Base-by-base conservation (phyloP, 2,888 invertebrate genomes). In the Cosmorhoe ocellata region DNA sequence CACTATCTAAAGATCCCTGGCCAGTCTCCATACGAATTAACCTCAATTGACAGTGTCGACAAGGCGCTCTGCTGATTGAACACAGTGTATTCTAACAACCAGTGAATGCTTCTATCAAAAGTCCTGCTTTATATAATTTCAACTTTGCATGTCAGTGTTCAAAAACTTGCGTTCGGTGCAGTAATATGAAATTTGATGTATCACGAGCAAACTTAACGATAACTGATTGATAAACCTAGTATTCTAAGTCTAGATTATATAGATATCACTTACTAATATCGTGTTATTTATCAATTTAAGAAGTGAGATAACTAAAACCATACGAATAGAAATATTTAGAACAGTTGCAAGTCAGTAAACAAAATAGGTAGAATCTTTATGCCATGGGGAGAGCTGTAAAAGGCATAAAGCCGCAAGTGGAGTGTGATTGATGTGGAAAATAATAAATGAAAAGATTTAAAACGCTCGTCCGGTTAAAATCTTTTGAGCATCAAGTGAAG, bases 51-150 rank as follows among this genome's bases (percentile, higher is more conserved):
- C 76, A 73, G 80, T 73, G 75, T 72, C 79, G 81, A 81, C 83
- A 71, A 87, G 87, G 87, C 86, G 84, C 85, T 86, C 83, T 79
- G 82, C 80, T 88, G 85, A 88, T 89, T 90, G 88, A 86, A 86
- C 78, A 78, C 77, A 76, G 74, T 76, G 75, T 58, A 59, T 55
- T 58, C 60, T 76, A 74, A 71, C 76, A 74, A 71, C 70, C 70
- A 75, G 79, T 75, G 70, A 79, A 74, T 73, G 69, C 58, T 61
- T 63, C 71, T 70, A 69, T 67, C 66, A 66, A 67, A 71, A 69
- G 71, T 78, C 64, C 69, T 76, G 63, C 63, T 63, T 73, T 74
- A 75, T 79, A 66, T 76, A 79, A 77, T 74, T 71, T 69, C 66
- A 45, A 56, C 47, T 45, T 56, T 22, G 46, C 34, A 44, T 39